Base-by-base conservation (phyloP, 2,113 vertebrate species). In the Xiphias gladius region DNA sequence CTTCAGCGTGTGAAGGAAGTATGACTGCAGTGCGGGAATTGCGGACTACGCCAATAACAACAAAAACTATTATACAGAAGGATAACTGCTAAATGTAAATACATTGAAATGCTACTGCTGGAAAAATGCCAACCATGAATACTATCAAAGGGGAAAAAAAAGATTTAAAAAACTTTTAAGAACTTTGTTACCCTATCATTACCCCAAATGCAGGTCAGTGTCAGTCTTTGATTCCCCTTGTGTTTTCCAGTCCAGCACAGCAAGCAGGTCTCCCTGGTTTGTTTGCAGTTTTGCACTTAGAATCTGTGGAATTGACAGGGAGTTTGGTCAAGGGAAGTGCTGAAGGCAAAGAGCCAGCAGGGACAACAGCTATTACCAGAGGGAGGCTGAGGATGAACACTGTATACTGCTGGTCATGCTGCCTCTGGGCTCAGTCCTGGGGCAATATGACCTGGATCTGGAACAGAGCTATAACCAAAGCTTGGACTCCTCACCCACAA, bases 371-470 rank as follows among this genome's bases (percentile, higher is more conserved):
- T 89, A 76, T 89, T 89, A 83, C 89, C 88, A 78, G 77, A 86
- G 90, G 89, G 92, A 94, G 93, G 91, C 81, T 86, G 83, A 91
- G 86, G 84, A 90, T 80, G 90, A 91, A 85, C 87, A 70, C 84
- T 80, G 76, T 74, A 83, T 52, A 73, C 80, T 77, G 82, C 86
- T 83, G 86, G 90, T 91, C 90, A 86, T 68, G 88, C 80, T 89
- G 91, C 83, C 91, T 88, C 78, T 73, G 86, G 84, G 81, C 86
- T 72, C 52, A 82, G 78, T 85, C 76, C 84, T 20, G 78, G 93
- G 93, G 92, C 94, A 94, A 22, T 63, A 35, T 80, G 93, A 94
- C 94, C 94, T 91, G 88, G 81, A 92, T 89, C 79, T 72, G 82
- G 91, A 84, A 72, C 79, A 87, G 69, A 83, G 72, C 55, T 69